Base-by-base conservation (phyloP, 2,113 vertebrate species). In the Vireo altiloquus region DNA sequence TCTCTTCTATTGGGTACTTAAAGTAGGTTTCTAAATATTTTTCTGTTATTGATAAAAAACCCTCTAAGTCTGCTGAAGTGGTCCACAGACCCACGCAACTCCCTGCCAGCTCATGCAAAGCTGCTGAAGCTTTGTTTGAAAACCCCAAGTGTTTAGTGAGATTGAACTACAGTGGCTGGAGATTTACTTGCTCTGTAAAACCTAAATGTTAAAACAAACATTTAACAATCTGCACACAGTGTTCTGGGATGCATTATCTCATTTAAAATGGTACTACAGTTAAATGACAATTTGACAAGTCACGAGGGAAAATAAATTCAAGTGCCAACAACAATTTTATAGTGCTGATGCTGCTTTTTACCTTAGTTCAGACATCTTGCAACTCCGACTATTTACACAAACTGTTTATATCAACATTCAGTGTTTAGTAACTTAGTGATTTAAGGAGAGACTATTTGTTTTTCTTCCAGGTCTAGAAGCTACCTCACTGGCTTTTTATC, bases 51-150 rank as follows among this genome's bases (percentile, higher is more conserved):
- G 14, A 24, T 56, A 35, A 54, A 63, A 54, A 66, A 15, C 30
- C 15, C 23, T 80, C 15, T 12, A 57, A 35, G 16, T 56, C 50
- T 28, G 3, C 20, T 35, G 27, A 70, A 77, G 42, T 11, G 18
- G 2, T 11, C 24, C 61, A 75, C 4, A 19, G 35, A 35, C n/a
- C 40, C 39, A 64, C n/a, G 40, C 4, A 3, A 1, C 15, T 3
- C 3, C 8, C 2, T 15, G 7, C 15, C 15, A 31, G 10, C 11
- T 49, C 2, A 1, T 27, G 23, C 47, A 76, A 46, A 82, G 64
- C 21, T 22, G n/a, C 27, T 70, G 68, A 66, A 83, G 60, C 30
- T 57, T 66, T 61, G 54, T 31, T 71, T 63, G 61, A 68, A 79
- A 91, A 84, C 13, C n/a, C 10, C 1, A 4, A 40, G n/a, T 12